Percentiles rank a stretch among this genome's conserved stretches.
phyloP scores from a whole-genome alignment of 2,888 invertebrate genomes.

The Taenaris catops region DNA sequence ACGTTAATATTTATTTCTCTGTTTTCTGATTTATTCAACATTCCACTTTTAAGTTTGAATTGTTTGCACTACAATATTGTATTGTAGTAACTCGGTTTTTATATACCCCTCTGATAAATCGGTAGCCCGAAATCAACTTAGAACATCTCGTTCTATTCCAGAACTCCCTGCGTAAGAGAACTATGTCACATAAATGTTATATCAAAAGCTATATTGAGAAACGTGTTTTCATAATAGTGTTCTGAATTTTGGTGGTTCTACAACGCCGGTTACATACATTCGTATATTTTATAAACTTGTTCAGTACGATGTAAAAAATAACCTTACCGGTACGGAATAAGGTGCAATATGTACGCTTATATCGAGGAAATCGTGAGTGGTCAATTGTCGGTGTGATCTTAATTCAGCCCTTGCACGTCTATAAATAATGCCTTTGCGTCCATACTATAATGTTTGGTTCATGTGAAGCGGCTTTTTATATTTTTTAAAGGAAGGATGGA shows the following conservation, averaged over 20 bases:
- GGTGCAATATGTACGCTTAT: background rate
- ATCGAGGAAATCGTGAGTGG: constrained; percentile 22
- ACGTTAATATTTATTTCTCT: no score
- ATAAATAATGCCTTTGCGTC: constrained; percentile 25
- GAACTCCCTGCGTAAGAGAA: no score
- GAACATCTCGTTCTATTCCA: no score
- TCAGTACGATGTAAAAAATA: constrained; percentile 4
- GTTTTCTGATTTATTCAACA: no score
- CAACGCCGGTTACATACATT: constrained; percentile 21
- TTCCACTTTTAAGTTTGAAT: no score
- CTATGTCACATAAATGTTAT: no score
- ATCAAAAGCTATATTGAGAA: constrained; percentile 5
- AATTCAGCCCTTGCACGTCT: constrained; percentile 21
- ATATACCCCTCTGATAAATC: no score
- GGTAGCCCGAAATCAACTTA: no score
- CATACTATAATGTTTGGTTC: background rate
- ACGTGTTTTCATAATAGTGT: constrained; percentile 23
- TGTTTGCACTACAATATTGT: no score
- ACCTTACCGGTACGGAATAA: constrained; percentile 9
- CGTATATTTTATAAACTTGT: constrained; percentile 19
- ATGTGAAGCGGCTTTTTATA: background rate
- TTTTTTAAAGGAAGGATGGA: constrained; percentile 8
- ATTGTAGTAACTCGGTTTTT: no score
- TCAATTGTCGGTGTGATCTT: constrained; percentile 22
- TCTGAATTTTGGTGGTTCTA: constrained; percentile 22